These are phyloP conservation scores for Pterocles burchelli DNA, from an alignment of 2,113 vertebrate genomes.

Conservation along the genomic window DNA sequence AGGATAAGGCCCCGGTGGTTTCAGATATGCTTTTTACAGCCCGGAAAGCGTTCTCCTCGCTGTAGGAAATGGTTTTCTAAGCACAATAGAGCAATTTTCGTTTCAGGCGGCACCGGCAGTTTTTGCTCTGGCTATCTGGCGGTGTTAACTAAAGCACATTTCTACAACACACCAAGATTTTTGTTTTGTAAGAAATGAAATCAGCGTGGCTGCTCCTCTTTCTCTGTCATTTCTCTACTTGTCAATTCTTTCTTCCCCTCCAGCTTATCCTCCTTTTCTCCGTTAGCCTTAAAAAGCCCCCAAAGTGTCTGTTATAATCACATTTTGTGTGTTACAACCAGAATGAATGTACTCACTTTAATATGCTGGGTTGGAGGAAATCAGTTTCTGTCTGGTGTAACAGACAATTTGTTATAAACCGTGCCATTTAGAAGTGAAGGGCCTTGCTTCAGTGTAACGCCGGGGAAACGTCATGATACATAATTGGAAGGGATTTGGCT, in stretches of 20 bases:
- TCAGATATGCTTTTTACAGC: constrained; percentile 39
- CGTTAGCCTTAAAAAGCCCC: constrained; percentile 59
- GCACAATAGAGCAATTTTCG: constrained; percentile 57
- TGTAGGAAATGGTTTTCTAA: constrained; percentile 45
- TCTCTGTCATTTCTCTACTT: constrained; percentile 62
- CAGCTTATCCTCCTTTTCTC: constrained; percentile 61
- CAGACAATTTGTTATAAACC: constrained; percentile 64
- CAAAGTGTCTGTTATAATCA: constrained; percentile 71
- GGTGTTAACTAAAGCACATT: constrained; percentile 49
- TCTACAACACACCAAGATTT: constrained; percentile 45
- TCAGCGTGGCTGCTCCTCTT: constrained; percentile 48
- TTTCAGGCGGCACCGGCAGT: constrained; percentile 7
- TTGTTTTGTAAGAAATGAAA: constrained; percentile 65
- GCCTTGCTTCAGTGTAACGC: constrained; percentile 34
- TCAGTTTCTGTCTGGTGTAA: constrained; percentile 61
- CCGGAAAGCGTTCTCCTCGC: background rate
- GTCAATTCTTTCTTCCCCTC: constrained; percentile 58
- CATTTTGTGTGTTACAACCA: constrained; percentile 67
- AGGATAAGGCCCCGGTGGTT: constrained; percentile 25
- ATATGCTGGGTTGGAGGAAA: constrained; percentile 63
- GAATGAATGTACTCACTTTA: constrained; percentile 65
- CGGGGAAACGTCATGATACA: constrained; percentile 31
- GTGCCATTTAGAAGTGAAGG: constrained; percentile 57
- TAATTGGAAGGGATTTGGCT: constrained; percentile 65
- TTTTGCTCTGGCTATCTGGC: constrained; percentile 17